Evolutionary conservation across 2,113 vertebrate genomes (phyloP).

Genomic region (Phrynosoma blainvillii): DNA sequence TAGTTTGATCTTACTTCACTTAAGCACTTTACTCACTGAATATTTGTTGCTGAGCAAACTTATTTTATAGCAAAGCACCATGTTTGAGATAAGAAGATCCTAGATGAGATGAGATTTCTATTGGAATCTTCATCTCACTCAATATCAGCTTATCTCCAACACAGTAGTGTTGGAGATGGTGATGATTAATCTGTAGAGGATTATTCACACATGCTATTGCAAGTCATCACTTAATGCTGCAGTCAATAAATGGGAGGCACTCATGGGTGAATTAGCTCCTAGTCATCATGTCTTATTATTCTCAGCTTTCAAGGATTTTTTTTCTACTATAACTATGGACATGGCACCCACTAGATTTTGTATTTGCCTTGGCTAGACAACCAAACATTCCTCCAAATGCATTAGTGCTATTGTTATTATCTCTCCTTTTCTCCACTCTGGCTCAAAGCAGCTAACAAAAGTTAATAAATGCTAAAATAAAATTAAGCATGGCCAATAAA

Average conservation of each 20-base stretch:
- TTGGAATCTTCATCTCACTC: not conserved
- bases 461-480: too few species aligned
- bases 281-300: not conserved
- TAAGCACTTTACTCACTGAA: not conserved
- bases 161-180: not conserved
- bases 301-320: not conserved
- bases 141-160: not conserved
- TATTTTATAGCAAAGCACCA: not conserved
- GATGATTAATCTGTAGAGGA: not conserved
- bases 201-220: conserved; percentile 4
- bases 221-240: not conserved
- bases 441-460: too few species aligned
- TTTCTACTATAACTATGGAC: too few species aligned
- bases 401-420: too few species aligned
- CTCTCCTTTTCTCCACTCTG: too few species aligned
- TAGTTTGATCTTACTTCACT: not conserved
- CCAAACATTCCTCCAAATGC: too few species aligned
- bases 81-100: not conserved
- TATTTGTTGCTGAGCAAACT: not conserved
- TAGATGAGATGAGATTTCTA: not conserved
- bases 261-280: not conserved
- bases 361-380: too few species aligned
- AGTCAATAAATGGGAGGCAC: conserved; percentile 4
- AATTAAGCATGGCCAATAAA: too few species aligned
- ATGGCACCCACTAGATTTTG: too few species aligned